These are phyloP conservation scores for Cataglyphis livida DNA, from an alignment of 2,888 invertebrate genomes.

Conservation along the genomic window DNA sequence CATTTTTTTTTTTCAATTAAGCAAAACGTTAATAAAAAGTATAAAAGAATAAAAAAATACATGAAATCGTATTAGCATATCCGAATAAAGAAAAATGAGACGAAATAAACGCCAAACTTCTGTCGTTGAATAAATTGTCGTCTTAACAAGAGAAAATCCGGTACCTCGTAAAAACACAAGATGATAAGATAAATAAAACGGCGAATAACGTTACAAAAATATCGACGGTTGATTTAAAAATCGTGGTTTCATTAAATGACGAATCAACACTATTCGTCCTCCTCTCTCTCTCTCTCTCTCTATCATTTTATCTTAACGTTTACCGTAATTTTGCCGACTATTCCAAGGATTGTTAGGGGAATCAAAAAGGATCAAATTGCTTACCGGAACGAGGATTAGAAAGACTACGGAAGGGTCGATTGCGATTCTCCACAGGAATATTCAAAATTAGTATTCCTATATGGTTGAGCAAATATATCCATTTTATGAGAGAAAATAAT, in stretches of 20 bases:
- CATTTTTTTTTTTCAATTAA: not conserved
- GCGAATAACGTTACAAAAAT: slow-evolving; percentile 33
- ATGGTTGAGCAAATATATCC: not conserved
- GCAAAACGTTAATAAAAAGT: not conserved
- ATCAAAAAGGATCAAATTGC: slow-evolving; percentile 57
- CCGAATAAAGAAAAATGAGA: not conserved
- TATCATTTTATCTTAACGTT: slow-evolving; percentile 70
- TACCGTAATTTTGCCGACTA: slow-evolving; percentile 67
- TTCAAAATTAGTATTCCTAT: not conserved
- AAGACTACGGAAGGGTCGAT: not conserved
- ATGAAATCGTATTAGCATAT: not conserved
- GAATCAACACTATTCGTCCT: slow-evolving; percentile 74
- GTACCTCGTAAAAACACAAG: slow-evolving; percentile 8
- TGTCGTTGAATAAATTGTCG: slow-evolving; percentile 17
- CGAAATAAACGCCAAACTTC: slow-evolving; percentile 6
- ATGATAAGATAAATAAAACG: slow-evolving; percentile 60
- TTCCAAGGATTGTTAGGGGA: slow-evolving; percentile 60
- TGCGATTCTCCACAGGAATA: not conserved
- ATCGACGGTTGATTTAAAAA: slow-evolving; percentile 59
- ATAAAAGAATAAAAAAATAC: not conserved
- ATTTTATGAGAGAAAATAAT: not conserved
- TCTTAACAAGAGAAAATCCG: not conserved
- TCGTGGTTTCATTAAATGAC: slow-evolving; percentile 51
- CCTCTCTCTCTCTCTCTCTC: slow-evolving; percentile 57
- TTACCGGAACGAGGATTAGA: slow-evolving; percentile 12